Evolutionary conservation across 2,888 invertebrate genomes (phyloP).

Genomic region (Julus scanicus): DNA sequence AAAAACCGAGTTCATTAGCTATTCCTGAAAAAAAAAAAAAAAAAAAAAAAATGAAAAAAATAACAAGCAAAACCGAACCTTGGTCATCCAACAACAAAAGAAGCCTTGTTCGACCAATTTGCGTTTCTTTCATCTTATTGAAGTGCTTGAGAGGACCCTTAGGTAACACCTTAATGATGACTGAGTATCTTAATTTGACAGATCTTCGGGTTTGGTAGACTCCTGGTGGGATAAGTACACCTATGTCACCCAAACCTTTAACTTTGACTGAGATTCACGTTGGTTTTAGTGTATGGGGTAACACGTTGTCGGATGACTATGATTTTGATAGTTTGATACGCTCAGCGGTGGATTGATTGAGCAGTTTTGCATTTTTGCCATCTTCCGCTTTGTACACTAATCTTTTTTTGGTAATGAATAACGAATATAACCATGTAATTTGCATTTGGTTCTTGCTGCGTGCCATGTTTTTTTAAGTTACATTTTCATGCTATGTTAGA

Average conservation of each 20-base stretch:
- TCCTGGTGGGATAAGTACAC: neutral
- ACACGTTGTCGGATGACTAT: constrained; percentile 16
- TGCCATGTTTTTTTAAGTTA: neutral
- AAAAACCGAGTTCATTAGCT: constrained; percentile 24
- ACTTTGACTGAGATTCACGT: neutral
- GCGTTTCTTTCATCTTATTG: neutral
- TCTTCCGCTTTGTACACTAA: neutral
- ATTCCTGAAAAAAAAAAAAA: neutral
- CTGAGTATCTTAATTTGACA: neutral
- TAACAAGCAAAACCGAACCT: neutral
- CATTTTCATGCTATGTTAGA: neutral
- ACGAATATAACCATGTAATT: neutral
- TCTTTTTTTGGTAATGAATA: neutral
- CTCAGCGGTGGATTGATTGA: neutral
- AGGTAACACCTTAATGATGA: constrained; percentile 27
- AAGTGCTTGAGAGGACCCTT: neutral
- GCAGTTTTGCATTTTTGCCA: neutral
- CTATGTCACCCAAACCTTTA: neutral
- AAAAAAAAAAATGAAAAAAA: no score
- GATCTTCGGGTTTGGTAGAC: neutral
- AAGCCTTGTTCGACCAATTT: neutral
- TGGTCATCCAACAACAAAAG: neutral
- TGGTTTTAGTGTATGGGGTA: neutral
- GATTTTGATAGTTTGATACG: neutral
- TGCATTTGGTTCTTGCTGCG: neutral